Evolutionary conservation across 2,888 invertebrate genomes (phyloP), one percentile per base, ranked within the genome.

Genomic region (Metacarcinus magister): DNA sequence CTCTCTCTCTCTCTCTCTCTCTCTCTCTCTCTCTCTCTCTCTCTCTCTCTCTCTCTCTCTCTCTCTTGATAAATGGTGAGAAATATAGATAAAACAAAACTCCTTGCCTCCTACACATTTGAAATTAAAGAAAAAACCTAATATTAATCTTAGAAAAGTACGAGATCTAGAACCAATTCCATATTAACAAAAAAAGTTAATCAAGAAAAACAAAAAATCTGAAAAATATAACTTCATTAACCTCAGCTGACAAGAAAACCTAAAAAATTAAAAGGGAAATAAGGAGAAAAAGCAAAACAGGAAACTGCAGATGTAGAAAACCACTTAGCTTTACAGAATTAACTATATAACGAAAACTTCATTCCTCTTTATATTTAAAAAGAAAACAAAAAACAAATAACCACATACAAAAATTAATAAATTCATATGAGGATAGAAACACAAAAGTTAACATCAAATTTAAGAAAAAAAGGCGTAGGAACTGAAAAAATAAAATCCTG

Each of bases 1-100:
- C 82, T 82, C 82, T 82, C 82, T 32, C 32, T 32, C 32, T 32
- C 82, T 82, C 82, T 82, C 82, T 82, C 82, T 75, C 75, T 75
- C 75, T 75, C 75, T 75, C 75, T 75, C 75, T 75, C 75, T 75
- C 75, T 75, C 75, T 75, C 75, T 75, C 75, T 75, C 75, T 75
- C 75, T 75, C 75, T 60, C 75, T 75, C 75, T 75, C 28, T 28
- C 75, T 75, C 75, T 60, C 60, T 60, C 60, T 60, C 60, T 60
- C 60, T 19, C 23, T 60, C 13, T 23, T 23, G 8, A 5, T 60
- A 16, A 60, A 67, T 23, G 8, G 3, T n/a, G n/a, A n/a, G n/a
- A 54, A 54, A 54, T 54, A 10, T 13, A 54, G 54, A 10, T 54
- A 54, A 54, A 54, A 54, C 54, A 54, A 4, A 54, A 54, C n/a